Evolutionary conservation across 2,113 vertebrate genomes (phyloP).

Genomic region (Columba livia): DNA sequence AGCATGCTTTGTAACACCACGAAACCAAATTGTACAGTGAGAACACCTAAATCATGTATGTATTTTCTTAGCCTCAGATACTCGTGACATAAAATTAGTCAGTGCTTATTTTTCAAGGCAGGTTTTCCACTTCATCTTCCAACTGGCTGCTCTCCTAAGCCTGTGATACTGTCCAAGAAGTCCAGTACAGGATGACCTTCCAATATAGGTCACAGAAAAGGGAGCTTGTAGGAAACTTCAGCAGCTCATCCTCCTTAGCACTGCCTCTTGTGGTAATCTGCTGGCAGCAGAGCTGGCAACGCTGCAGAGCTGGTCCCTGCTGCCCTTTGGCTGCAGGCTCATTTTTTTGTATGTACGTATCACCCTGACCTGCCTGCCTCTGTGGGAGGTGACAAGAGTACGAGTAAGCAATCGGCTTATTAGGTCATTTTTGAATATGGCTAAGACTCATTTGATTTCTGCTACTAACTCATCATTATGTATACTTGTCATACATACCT

Average conservation of each 20-base stretch:
- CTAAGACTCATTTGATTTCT: neutral
- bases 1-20: neutral
- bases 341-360: neutral
- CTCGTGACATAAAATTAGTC: constrained; percentile 53
- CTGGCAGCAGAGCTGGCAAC: constrained; percentile 8
- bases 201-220: constrained; percentile 44
- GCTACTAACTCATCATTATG: neutral
- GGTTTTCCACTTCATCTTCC: constrained; percentile 60
- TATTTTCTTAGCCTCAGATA: constrained; percentile 29
- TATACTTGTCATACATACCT: neutral
- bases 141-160: constrained; percentile 54
- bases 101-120: constrained; percentile 53
- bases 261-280: neutral
- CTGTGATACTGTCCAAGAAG: constrained; percentile 40
- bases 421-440: neutral
- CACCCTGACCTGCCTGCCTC: neutral
- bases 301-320: neutral
- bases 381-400: neutral
- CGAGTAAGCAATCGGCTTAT: neutral
- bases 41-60: neutral
- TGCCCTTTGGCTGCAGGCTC: constrained; percentile 21
- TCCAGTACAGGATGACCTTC: constrained; percentile 44
- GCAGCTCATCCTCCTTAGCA: constrained; percentile 19
- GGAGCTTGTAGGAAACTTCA: constrained; percentile 48
- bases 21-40: neutral